These are phyloP conservation scores for Galagoides demidoff DNA, from an alignment of 2,797 vertebrate genomes.

Conservation along the genomic window DNA sequence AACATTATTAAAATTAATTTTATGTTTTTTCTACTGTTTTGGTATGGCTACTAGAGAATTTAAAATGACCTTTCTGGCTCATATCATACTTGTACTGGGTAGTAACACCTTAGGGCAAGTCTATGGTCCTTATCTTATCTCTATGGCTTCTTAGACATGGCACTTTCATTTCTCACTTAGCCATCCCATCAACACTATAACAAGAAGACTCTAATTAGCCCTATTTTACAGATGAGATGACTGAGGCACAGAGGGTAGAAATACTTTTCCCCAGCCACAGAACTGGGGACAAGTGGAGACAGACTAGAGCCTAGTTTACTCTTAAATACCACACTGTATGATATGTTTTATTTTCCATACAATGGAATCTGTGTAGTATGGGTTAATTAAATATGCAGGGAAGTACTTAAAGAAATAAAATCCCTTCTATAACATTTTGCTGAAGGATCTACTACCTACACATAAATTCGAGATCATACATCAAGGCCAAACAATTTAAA, in stretches of 20 bases:
- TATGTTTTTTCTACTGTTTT: neutral
- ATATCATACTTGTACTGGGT: neutral
- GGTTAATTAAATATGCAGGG: neutral
- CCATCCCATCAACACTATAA: neutral
- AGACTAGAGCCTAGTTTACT: neutral
- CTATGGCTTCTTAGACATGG: too few relatives aligned
- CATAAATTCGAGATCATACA: neutral
- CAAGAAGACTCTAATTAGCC: neutral
- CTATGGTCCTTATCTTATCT: neutral
- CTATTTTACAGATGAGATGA: neutral
- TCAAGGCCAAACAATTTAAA: slow-evolving; percentile 13
- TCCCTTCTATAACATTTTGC: neutral
- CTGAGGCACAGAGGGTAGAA: neutral
- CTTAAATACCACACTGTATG: neutral
- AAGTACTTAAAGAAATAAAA: slow-evolving; percentile 21
- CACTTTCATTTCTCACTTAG: neutral
- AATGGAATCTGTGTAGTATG: neutral
- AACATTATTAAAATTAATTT: slow-evolving; percentile 15
- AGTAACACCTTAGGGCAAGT: neutral
- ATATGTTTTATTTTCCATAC: neutral
- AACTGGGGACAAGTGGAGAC: neutral
- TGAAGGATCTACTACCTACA: neutral
- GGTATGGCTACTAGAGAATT: neutral
- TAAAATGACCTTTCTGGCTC: neutral
- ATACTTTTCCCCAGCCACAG: neutral